Conservation (phyloP, 2,797 vertebrate genomes). For the Arrhamphus sclerolepis region DNA sequence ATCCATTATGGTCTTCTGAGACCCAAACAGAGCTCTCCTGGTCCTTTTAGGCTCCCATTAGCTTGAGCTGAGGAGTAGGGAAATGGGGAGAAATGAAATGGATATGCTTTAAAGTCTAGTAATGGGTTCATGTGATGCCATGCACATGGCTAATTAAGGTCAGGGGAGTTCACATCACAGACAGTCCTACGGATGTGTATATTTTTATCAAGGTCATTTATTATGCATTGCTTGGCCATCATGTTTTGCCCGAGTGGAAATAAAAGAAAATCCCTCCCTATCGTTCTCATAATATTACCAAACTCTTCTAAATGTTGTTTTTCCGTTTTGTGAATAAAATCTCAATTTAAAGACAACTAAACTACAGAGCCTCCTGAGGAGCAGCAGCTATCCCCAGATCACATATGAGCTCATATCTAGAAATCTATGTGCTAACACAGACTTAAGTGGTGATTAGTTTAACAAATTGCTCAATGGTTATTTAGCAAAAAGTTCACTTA, state of each 20-base stretch:
- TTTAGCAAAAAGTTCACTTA: slow-evolving; percentile 55
- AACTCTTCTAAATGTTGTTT: slow-evolving; percentile 37
- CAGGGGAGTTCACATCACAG: slow-evolving; percentile 72
- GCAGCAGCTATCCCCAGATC: slow-evolving; percentile 28
- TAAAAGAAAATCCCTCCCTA: slow-evolving; percentile 46
- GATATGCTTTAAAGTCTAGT: slow-evolving; percentile 78
- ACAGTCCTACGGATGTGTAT: slow-evolving; percentile 59
- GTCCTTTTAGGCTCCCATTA: slow-evolving; percentile 72
- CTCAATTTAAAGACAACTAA: neutral
- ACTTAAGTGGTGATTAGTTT: slow-evolving; percentile 50
- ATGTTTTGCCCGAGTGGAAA: slow-evolving; percentile 42
- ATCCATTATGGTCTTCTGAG: slow-evolving; percentile 28
- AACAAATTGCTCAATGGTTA: slow-evolving; percentile 62
- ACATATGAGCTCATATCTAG: slow-evolving; percentile 46
- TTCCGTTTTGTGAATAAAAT: slow-evolving; percentile 7
- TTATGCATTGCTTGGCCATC: slow-evolving; percentile 50
- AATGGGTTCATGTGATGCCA: slow-evolving; percentile 78
- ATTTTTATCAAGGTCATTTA: slow-evolving; percentile 71
- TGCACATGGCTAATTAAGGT: slow-evolving; percentile 80
- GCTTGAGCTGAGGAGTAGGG: slow-evolving; percentile 59
- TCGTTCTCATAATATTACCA: slow-evolving; percentile 38
- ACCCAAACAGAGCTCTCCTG: slow-evolving; percentile 26
- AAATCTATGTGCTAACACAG: slow-evolving; percentile 36
- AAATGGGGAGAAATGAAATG: slow-evolving; percentile 79
- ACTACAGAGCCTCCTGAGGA: slow-evolving; percentile 3